Base-by-base conservation (phyloP, 2,888 invertebrate genomes). In the Enchytraeus crypticus region DNA sequence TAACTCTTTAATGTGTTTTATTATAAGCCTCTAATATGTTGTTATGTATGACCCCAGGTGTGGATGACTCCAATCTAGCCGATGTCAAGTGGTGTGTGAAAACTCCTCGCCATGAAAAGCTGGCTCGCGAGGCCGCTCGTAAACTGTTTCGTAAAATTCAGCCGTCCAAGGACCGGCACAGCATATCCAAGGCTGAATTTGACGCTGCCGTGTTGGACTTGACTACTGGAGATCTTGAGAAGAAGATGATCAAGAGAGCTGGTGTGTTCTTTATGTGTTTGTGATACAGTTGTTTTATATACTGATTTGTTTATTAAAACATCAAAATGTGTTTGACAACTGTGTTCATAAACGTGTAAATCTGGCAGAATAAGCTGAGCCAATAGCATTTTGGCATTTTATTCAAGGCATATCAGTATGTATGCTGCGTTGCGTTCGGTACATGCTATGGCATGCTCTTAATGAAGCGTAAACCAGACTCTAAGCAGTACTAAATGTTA, bases 21-120 rank as follows among this genome's bases (percentile, higher is more conserved):
- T n/a, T n/a, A n/a, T n/a, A n/a, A n/a, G n/a, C n/a, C n/a, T n/a
- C n/a, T n/a, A n/a, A n/a, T 32, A 38, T 38, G 30, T 27, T 4
- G 21, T n/a, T 27, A 8, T 33, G 5, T 8, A 21, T 21, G 18
- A 54, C 11, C 56, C 23, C 61, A 79, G 89, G 88, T 5, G 87
- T 89, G 5, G 86, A 84, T 1, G 85, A 86, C 61, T 84, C 86
- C 53, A 89, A 88, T 77, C 85, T 85, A 72, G 81, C 85, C 56
- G 88, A 88, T 72, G 86, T 88, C 0, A 84, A 84, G 71, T 85
- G 86, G 57, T 92, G 92, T 73, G 82, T 92, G 18, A 85, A 86
- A 0, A 92, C 90, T 82, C 87, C 89, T 3, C 84, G 87, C 53
- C 87, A 90, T 71, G 92, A 93, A 77, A 90, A 90, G 63, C 84